Conservation (phyloP, 2,888 invertebrate genomes). For the Phyllotreta striolata region DNA sequence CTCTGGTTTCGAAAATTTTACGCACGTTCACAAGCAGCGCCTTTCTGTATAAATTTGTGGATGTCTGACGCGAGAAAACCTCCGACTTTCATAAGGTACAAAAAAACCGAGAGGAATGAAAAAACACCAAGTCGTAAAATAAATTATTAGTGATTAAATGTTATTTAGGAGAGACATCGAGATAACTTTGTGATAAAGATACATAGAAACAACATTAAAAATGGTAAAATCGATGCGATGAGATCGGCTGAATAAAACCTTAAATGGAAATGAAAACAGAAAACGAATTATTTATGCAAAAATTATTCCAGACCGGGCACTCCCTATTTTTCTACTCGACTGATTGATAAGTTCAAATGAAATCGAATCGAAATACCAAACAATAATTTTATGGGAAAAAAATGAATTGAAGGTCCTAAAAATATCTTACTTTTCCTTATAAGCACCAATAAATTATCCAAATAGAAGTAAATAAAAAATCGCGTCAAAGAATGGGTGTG, state of each 20-base stretch:
- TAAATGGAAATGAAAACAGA: constrained; percentile 35
- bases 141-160: constrained; percentile 33
- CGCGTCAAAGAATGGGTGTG: constrained; percentile 11
- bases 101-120: constrained; percentile 4
- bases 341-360: too few species aligned
- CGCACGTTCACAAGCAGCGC: too few species aligned
- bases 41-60: constrained; percentile 9
- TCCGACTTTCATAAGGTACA: constrained; percentile 15
- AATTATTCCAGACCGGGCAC: constrained; percentile 33
- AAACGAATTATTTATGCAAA: constrained; percentile 33
- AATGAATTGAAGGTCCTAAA: too few species aligned
- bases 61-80: constrained; percentile 12
- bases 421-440: too few species aligned
- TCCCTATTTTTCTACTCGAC: constrained; percentile 9
- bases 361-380: too few species aligned
- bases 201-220: constrained; percentile 40
- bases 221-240: constrained; percentile 37
- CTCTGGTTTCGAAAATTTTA: too few species aligned
- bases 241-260: constrained; percentile 25
- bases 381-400: too few species aligned
- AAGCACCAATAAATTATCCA: too few species aligned
- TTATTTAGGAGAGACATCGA: constrained; percentile 40
- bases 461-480: background rate
- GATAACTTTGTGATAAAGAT: constrained; percentile 38
- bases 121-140: constrained; percentile 16